Evolutionary conservation across 1,140 invertebrate genomes (phyloP).

Genomic region (Drosophila nigrodunni): DNA sequence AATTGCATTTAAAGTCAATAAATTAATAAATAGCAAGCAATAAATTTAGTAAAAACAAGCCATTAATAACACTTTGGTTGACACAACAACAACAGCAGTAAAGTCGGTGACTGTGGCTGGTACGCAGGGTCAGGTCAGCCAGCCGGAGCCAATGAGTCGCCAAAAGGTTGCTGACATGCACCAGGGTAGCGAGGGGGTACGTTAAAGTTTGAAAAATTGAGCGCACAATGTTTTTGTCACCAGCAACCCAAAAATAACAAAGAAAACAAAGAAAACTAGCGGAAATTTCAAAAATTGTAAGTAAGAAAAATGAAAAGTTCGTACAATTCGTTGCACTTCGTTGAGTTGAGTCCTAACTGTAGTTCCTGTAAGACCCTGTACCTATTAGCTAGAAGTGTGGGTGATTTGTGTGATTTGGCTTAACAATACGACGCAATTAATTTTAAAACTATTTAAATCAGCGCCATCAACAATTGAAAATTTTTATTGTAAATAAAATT

Average conservation of each 20-base stretch:
- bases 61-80: conserved; percentile 83
- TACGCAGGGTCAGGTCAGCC: conserved; percentile 51
- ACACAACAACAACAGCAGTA: conserved; percentile 49
- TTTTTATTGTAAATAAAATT: conserved; percentile 74
- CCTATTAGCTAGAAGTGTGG: conserved; percentile 31
- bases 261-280: conserved; percentile 35
- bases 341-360: conserved; percentile 23
- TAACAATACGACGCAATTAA: conserved; percentile 61
- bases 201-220: conserved; percentile 68
- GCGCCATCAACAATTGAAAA: conserved; percentile 62
- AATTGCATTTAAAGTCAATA: conserved; percentile 82
- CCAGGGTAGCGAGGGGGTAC: not conserved
- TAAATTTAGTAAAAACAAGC: conserved; percentile 83
- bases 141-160: conserved; percentile 59
- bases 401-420: conserved; percentile 43
- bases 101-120: conserved; percentile 30
- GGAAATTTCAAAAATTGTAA: conserved; percentile 47
- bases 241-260: not conserved
- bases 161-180: conserved; percentile 38
- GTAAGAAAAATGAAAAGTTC: conserved; percentile 66
- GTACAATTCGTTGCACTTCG: conserved; percentile 74
- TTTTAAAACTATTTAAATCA: conserved; percentile 76
- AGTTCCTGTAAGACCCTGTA: conserved; percentile 1
- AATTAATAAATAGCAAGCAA: conserved; percentile 82
- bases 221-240: conserved; percentile 77